phyloP scores from a whole-genome alignment of 2,797 vertebrate species.

The Channallabes apus region DNA sequence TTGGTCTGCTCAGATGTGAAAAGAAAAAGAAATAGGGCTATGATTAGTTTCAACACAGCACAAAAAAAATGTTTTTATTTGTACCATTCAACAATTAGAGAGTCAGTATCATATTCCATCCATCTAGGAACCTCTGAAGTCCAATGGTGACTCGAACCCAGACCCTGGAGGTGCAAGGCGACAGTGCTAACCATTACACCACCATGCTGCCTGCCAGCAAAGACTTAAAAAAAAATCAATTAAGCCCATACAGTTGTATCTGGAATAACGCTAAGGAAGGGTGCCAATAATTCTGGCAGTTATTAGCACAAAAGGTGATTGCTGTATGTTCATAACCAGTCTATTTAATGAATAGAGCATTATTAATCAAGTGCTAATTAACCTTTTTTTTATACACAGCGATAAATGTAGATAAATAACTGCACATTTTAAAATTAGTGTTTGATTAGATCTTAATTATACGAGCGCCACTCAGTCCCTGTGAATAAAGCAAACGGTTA shows the following conservation, averaged over 20 bases:
- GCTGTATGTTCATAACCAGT: background rate
- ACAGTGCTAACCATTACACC: too few species aligned
- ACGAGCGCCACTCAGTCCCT: background rate
- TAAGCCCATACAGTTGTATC: background rate
- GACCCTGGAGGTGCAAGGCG: too few species aligned
- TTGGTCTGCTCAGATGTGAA: slow-evolving; percentile 78
- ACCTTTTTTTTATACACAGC: background rate
- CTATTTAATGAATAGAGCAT: background rate
- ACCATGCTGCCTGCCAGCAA: background rate
- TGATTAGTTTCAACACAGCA: background rate
- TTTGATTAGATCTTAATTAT: background rate
- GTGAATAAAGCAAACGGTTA: background rate
- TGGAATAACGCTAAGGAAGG: background rate
- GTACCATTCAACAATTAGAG: background rate
- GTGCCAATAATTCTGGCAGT: slow-evolving; percentile 8
- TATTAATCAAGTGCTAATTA: background rate
- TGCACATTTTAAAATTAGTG: background rate
- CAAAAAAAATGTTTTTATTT: background rate
- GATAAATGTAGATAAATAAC: background rate
- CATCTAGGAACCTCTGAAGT: too few species aligned
- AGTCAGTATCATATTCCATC: background rate
- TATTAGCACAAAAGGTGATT: background rate
- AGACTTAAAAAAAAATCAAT: background rate
- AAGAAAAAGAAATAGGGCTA: slow-evolving; percentile 4
- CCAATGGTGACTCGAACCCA: too few species aligned